These are phyloP conservation scores for Apamea monoglypha DNA, from an alignment of 2,888 invertebrate genomes.

Conservation along the genomic window DNA sequence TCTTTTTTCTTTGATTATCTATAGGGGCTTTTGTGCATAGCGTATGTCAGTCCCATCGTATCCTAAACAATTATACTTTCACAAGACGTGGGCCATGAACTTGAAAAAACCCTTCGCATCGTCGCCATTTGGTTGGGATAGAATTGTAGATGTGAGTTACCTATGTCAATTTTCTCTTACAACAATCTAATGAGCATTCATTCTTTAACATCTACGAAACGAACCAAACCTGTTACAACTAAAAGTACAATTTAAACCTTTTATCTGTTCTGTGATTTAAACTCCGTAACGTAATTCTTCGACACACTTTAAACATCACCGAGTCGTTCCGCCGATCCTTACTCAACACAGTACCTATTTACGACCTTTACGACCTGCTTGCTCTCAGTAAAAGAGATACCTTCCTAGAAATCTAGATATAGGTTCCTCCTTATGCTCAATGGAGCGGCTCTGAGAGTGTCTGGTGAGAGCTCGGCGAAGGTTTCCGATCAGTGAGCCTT, in stretches of 20 bases:
- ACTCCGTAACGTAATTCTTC: too few relatives aligned
- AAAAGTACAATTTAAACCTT: background rate
- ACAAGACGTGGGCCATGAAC: too few relatives aligned
- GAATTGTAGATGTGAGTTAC: too few relatives aligned
- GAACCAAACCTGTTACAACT: background rate
- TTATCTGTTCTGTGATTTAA: too few relatives aligned
- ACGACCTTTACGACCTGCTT: background rate
- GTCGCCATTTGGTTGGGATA: too few relatives aligned
- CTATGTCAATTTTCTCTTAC: background rate
- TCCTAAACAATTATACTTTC: too few relatives aligned
- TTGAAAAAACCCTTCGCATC: too few relatives aligned
- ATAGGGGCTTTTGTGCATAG: too few relatives aligned
- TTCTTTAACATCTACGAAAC: background rate
- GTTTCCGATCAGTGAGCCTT: constrained; percentile 47
- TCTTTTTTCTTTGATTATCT: too few relatives aligned
- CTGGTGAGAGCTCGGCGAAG: constrained; percentile 21
- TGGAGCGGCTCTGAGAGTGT: constrained; percentile 42
- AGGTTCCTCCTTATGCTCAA: constrained; percentile 46
- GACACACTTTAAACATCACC: background rate
- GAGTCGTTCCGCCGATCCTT: background rate
- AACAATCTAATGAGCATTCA: background rate
- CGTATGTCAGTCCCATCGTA: too few relatives aligned
- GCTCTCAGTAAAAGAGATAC: constrained; percentile 8
- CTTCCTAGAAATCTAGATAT: constrained; percentile 24
- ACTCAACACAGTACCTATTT: background rate